Base-by-base conservation (phyloP, 2,113 vertebrate species). In the Cynocephalus volans region DNA sequence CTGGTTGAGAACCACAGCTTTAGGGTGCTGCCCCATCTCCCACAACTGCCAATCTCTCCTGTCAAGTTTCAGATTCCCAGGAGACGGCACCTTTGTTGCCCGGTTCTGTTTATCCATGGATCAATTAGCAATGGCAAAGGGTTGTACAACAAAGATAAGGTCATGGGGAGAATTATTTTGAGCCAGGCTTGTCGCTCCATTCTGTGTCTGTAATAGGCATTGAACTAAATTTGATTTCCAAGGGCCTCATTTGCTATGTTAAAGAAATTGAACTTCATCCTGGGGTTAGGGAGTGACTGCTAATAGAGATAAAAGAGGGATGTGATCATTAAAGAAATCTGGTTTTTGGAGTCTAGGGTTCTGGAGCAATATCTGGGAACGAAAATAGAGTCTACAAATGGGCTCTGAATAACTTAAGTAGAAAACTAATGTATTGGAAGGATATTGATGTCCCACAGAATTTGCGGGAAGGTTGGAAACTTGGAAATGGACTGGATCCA, bases 161-260 rank as follows among this genome's bases (percentile, higher is more conserved):
- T 89, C n/a, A 67, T 64, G 12, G 56, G n/a, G 50, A 89, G 83
- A 92, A 52, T 90, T 93, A 45, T 80, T 95, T 87, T 75, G 58
- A 87, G 48, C 84, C 52, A 87, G 77, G 54, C n/a, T 75, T 88
- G 52, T 67, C 81, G 73, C n/a, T 92, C 60, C 14, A 62, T 77
- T 95, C 73, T 64, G 24, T 88, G 69, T 94, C 73, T 91, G 26
- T 96, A 86, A 72, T 75, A 86, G 18, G 33, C n/a, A 48, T 18
- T 56, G 23, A 70, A 76, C 58, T 83, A 87, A 93, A 92, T 95
- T 93, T 82, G 79, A 73, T 90, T 82, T 94, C 72, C 86, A 19
- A 31, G 21, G 82, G 41, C 56, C 62, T 96, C 54, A n/a, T 90
- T 81, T 84, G 36, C 70, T 31, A 2, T 36, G 10, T 75, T 69